Conservation (phyloP, 2,113 vertebrate genomes). For the Gambusia affinis region DNA sequence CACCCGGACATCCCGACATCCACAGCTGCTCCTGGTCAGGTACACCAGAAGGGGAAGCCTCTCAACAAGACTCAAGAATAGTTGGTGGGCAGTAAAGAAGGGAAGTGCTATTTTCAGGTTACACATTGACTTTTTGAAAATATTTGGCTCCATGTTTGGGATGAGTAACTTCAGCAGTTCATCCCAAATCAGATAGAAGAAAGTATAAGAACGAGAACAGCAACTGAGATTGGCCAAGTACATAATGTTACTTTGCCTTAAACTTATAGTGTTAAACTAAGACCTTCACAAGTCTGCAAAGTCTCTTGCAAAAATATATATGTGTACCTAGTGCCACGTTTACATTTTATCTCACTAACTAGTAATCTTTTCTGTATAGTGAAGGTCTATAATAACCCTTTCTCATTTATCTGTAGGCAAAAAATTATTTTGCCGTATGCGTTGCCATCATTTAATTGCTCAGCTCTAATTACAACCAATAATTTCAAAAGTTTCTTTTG, state of each 20-base stretch:
- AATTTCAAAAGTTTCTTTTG: no score
- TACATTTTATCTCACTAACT: no score
- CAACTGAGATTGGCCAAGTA: background rate
- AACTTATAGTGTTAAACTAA: background rate
- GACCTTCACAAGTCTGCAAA: no score
- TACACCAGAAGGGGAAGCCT: constrained; percentile 37
- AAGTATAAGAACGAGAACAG: background rate
- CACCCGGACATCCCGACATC: constrained; percentile 9
- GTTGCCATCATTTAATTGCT: no score
- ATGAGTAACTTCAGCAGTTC: constrained; percentile 16
- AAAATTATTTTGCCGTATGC: no score
- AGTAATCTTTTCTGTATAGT: no score
- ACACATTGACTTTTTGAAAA: constrained; percentile 44
- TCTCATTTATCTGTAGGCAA: no score
- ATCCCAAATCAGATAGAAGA: background rate
- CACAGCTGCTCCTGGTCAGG: constrained; percentile 35
- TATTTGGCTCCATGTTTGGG: constrained; percentile 40
- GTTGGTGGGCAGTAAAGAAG: constrained; percentile 32
- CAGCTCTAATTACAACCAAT: no score
- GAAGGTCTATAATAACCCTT: no score
- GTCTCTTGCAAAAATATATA: no score
- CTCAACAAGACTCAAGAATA: constrained; percentile 29
- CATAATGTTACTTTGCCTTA: background rate
- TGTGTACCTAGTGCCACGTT: no score
- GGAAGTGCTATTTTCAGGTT: constrained; percentile 36